Base-by-base conservation (phyloP, 1,140 invertebrate species). In the Antheraea pernyi region DNA sequence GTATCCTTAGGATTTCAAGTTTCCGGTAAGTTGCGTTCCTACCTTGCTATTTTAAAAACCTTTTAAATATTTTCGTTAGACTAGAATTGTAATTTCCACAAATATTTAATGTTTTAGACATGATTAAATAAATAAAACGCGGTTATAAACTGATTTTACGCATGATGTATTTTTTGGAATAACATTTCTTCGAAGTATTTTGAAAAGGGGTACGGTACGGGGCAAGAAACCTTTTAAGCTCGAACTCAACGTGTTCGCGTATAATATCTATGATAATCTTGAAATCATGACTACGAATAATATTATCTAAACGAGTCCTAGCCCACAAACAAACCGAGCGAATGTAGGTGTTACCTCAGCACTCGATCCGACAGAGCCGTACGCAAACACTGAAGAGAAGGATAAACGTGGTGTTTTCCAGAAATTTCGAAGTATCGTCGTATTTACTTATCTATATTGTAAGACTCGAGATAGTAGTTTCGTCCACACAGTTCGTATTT, bases 271-370 rank as follows among this genome's bases (percentile, higher is more conserved):
- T 53, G 46, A 1, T 53, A 53, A 53, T 53, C 46, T 53, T 53
- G 16, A 11, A 53, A 53, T 53, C 46, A 53, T 53, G 46, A 53
- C 46, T 16, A 53, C 11, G 46, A 53, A 53, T 53, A 53, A 53
- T 53, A n/a, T 53, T 53, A 53, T 53, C 10, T 53, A 53, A 53
- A 53, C 46, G 13, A n/a, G 16, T 6, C 10, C 46, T 53, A 6
- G 1, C 46, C 7, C 16, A n/a, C 16, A 53, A n/a, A n/a, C 16
- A 13, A 16, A 53, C 11, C 16, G 11, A 53, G 11, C 39, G 11
- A 53, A 53, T 53, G 46, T 53, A 53, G 46, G 46, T 53, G 46
- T 53, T 13, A 53, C 46, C 46, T 53, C 46, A 53, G 46, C 46
- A 53, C 46, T 53, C 46, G 13, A 53, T 13, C 46, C 46, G 46